A percentile compares a stretch with the other conserved stretches of the same genome.
These are phyloP conservation scores for Syrrhaptes paradoxus DNA, from an alignment of 2,113 vertebrate genomes.

Conservation along the genomic window DNA sequence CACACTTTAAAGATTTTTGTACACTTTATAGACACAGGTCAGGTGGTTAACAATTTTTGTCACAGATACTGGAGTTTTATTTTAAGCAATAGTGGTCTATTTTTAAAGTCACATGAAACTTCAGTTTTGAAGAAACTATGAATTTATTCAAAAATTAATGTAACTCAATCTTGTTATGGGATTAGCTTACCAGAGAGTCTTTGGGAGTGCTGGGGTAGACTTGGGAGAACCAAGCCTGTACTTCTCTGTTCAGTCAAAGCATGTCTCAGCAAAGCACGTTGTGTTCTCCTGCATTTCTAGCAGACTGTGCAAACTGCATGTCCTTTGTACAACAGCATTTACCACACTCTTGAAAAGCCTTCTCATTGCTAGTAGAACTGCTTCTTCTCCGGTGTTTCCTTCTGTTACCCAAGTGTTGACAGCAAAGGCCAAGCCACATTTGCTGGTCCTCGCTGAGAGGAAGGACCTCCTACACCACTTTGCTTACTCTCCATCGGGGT, in stretches of 20 bases:
- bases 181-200: neutral
- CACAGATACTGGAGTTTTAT: neutral
- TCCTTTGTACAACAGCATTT: neutral
- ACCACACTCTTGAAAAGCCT: neutral
- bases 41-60: neutral
- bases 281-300: neutral
- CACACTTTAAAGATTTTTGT: neutral
- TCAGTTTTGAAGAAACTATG: neutral
- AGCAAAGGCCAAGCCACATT: neutral
- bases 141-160: neutral
- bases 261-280: neutral
- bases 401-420: neutral
- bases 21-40: neutral
- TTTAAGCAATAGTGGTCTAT: neutral
- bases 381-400: neutral
- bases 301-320: neutral
- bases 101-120: neutral
- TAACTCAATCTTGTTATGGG: neutral
- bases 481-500: neutral
- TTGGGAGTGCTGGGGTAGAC: neutral
- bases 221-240: neutral
- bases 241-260: neutral
- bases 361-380: neutral
- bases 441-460: neutral
- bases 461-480: neutral